These are phyloP conservation scores for Perca schrenkii DNA, from an alignment of 2,113 vertebrate genomes.

Conservation along the genomic window DNA sequence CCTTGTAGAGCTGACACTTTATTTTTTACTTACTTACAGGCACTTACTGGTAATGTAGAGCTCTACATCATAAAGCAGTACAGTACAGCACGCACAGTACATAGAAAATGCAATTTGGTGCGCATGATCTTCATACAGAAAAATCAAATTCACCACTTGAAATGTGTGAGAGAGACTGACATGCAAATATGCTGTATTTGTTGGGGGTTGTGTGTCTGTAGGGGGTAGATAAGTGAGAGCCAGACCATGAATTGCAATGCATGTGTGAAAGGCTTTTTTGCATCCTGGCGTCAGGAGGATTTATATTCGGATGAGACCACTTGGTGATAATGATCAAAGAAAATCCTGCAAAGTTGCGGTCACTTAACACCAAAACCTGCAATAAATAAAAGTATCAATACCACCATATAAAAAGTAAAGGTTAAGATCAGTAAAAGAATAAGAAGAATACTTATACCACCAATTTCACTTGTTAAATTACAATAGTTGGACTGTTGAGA, in stretches of 20 bases:
- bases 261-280: conserved; percentile 21
- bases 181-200: conserved; percentile 1
- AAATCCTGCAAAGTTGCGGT: conserved; percentile 10
- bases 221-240: neutral
- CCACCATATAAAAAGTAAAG: neutral
- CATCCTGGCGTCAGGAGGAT: conserved; percentile 11
- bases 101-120: neutral
- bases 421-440: neutral
- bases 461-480: neutral
- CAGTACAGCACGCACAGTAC: neutral
- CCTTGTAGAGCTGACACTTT: neutral
- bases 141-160: neutral
- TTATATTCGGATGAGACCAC: conserved; percentile 4
- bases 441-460: neutral
- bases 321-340: conserved; percentile 12
- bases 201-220: conserved; percentile 4
- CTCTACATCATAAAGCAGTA: neutral
- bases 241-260: conserved; percentile 24
- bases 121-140: neutral
- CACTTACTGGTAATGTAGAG: conserved; percentile 2
- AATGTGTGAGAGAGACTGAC: neutral
- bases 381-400: neutral
- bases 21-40: conserved; percentile 6
- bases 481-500: neutral
- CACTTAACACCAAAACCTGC: neutral